Evolutionary conservation across 2,797 vertebrate species (phyloP).

Genomic region (Myripristis murdjan): DNA sequence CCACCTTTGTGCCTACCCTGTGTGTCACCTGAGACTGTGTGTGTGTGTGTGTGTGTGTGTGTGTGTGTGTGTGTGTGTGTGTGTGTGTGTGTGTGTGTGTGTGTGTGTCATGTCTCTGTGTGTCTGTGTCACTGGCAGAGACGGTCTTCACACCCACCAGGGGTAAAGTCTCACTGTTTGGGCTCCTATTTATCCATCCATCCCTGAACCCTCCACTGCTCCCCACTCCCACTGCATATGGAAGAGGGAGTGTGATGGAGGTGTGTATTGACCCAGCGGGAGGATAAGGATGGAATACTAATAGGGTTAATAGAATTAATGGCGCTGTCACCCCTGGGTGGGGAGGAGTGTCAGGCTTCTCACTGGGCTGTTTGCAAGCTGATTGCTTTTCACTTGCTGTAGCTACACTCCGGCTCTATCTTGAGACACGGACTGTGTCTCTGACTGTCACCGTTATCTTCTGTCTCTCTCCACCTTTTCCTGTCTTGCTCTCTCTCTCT

Average conservation of each 20-base stretch:
- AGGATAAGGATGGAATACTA: conserved; percentile 76
- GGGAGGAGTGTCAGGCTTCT: conserved; percentile 58
- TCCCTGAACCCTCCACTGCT: conserved; percentile 48
- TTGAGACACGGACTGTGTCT: conserved; percentile 17
- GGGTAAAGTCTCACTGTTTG: conserved; percentile 33
- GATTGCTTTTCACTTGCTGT: conserved; percentile 52
- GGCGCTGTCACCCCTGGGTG: conserved; percentile 72
- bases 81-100: too few species aligned
- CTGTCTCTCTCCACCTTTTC: background rate
- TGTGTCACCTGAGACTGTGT: conserved; percentile 3
- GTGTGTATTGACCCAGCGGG: conserved; percentile 73
- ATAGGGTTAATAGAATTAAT: conserved; percentile 84
- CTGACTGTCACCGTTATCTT: conserved; percentile 11
- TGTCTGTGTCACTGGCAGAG: background rate
- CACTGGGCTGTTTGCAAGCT: conserved; percentile 43
- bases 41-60: too few species aligned
- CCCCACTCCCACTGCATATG: conserved; percentile 47
- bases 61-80: too few species aligned
- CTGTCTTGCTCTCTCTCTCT: conserved; percentile 6
- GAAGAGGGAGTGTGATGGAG: conserved; percentile 68
- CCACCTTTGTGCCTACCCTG: background rate
- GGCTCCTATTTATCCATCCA: conserved; percentile 51
- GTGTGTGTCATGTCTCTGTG: background rate
- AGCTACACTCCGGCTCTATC: conserved; percentile 25
- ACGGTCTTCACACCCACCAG: conserved; percentile 1